Conservation (phyloP, 2,113 vertebrate genomes). For the Canis aureus region DNA sequence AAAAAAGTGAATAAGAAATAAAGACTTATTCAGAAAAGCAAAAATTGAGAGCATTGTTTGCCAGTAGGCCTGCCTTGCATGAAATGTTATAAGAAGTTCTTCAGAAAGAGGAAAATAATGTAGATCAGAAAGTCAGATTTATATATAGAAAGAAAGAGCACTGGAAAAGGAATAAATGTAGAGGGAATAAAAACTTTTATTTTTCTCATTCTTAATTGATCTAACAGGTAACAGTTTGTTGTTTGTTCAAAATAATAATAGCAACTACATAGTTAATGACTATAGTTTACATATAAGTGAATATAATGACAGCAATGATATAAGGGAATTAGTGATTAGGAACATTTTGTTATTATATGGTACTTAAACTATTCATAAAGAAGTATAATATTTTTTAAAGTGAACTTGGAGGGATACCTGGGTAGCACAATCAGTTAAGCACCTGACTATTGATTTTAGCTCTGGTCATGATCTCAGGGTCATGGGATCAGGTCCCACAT, state of each 20-base stretch:
- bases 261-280: neutral
- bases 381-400: neutral
- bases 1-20: neutral
- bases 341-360: neutral
- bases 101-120: neutral
- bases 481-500: too few species aligned
- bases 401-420: neutral
- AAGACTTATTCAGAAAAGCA: neutral
- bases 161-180: neutral
- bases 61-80: neutral
- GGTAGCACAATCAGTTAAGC: neutral
- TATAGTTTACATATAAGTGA: neutral
- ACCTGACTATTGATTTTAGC: neutral
- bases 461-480: neutral
- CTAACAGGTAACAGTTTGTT: neutral
- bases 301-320: neutral
- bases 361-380: neutral
- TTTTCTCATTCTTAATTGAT: neutral
- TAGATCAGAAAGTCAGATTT: neutral
- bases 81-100: neutral
- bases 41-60: neutral
- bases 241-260: conserved; percentile 18
- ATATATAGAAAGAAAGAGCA: neutral
- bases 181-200: neutral
- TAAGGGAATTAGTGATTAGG: neutral